Conservation (phyloP, 2,113 vertebrate species). For the Sarotherodon lohbergeri region DNA sequence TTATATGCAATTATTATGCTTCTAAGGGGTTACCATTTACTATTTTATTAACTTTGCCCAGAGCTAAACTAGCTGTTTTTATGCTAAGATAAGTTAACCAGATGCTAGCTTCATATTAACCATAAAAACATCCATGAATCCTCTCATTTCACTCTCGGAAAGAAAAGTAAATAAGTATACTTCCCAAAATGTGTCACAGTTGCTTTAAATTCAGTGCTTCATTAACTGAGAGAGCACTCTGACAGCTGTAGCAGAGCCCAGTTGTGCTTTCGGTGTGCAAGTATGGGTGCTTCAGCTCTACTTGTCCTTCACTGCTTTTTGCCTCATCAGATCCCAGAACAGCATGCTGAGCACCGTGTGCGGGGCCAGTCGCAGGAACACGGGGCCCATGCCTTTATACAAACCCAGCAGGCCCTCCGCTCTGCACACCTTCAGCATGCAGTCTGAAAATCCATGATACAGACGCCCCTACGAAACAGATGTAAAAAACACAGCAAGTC, state of each 20-base stretch:
- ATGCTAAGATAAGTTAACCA: not conserved
- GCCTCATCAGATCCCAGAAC: slow-evolving; percentile 90
- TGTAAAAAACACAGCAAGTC: not conserved
- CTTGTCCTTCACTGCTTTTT: slow-evolving; percentile 51
- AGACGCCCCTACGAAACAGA: slow-evolving; percentile 76
- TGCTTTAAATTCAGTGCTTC: not conserved
- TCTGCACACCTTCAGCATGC: slow-evolving; percentile 79
- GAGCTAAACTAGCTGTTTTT: not conserved
- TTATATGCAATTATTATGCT: not conserved
- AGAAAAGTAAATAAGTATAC: not conserved
- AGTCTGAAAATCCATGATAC: slow-evolving; percentile 84
- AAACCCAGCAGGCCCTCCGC: slow-evolving; percentile 82
- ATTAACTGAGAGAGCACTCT: not conserved
- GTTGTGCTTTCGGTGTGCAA: not conserved
- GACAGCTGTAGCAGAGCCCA: not conserved
- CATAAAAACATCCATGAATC: not conserved
- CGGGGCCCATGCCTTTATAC: slow-evolving; percentile 89
- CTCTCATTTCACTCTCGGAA: not conserved
- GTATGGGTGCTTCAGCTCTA: not conserved
- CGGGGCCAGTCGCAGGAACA: slow-evolving; percentile 88
- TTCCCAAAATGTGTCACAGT: not conserved
- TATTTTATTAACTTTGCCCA: not conserved
- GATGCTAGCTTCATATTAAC: not conserved
- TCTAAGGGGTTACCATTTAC: not conserved
- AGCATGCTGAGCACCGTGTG: slow-evolving; percentile 94